Base-by-base conservation (phyloP, 2,888 invertebrate genomes). In the Helicoverpa assulta region DNA sequence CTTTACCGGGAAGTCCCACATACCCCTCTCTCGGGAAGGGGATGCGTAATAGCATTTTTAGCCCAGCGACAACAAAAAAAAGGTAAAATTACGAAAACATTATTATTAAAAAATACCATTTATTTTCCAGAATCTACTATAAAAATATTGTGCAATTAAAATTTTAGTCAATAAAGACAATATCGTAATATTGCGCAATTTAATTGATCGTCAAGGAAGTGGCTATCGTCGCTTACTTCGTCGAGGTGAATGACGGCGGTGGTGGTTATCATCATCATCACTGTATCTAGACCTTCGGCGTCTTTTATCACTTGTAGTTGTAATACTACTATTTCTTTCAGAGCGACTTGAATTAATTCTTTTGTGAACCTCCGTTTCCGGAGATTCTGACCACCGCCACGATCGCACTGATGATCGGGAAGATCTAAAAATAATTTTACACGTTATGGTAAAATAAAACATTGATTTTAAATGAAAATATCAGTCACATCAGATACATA, bases 331-430 rank as follows among this genome's bases (percentile, higher is more conserved):
- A 16, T n/a, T 47, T 47, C 47, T 68, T 64, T 73, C 81, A 53
- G 74, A 81, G 19, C 71, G 73, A 62, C 73, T 80, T 69, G 73
- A 70, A 67, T 82, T 64, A 68, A 72, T 55, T 80, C 83, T 74
- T 77, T 86, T 63, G 78, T 73, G 40, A 21, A 86, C 72, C 51
- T 92, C 91, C 51, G 83, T 86, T 86, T 98, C 97, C 0, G 98
- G 98, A 53, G 97, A 97, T 86, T 97, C 97, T 0, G 98, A 98
- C 98, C 98, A 98, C 76, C 97, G 96, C 98, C 98, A 98, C 66
- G 90, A 91, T 54, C 92, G 87, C 40, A 83, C 78, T n/a, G 91
- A 84, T 7, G 87, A 80, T 57, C 73, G 85, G 56, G 73, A 70
- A 62, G 82, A 84, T 58, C 90, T 91, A 55, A 70, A 82, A 81